Evolutionary conservation across 1,140 invertebrate genomes (phyloP).

Genomic region (Latrodectus geometricus): DNA sequence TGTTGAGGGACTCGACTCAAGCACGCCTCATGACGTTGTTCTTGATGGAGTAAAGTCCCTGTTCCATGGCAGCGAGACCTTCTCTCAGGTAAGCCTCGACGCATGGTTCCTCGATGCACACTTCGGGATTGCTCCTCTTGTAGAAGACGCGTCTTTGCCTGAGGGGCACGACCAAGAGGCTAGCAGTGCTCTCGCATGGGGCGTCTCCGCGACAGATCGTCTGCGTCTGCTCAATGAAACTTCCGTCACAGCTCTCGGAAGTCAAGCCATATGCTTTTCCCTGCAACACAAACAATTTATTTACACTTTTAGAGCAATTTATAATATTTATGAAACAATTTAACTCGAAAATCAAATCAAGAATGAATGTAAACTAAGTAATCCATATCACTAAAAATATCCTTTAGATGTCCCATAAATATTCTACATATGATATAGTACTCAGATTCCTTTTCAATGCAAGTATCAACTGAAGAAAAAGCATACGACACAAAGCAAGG

Average conservation of each 20-base stretch:
- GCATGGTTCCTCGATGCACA: slow-evolving; percentile 55
- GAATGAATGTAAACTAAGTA: too few relatives aligned
- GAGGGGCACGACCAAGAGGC: slow-evolving; percentile 55
- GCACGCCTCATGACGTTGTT: slow-evolving; percentile 34
- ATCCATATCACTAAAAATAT: too few relatives aligned
- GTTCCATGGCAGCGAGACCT: slow-evolving; percentile 35
- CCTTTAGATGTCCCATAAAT: too few relatives aligned
- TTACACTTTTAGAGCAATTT: too few relatives aligned
- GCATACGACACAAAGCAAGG: too few relatives aligned
- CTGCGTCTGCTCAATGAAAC: slow-evolving; percentile 61
- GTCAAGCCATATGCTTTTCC: slow-evolving; percentile 56
- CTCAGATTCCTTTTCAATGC: too few relatives aligned
- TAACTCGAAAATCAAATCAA: too few relatives aligned
- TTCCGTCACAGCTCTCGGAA: slow-evolving; percentile 59
- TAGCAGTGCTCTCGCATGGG: slow-evolving; percentile 55
- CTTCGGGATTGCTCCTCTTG: slow-evolving; percentile 56
- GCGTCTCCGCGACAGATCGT: slow-evolving; percentile 55
- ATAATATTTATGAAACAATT: too few relatives aligned
- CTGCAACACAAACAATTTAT: slow-evolving; percentile 18
- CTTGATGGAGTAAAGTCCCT: slow-evolving; percentile 22
- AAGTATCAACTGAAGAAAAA: too few relatives aligned
- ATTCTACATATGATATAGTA: too few relatives aligned
- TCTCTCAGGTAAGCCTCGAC: slow-evolving; percentile 40
- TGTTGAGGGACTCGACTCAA: slow-evolving; percentile 4
- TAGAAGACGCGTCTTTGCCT: slow-evolving; percentile 61